Evolutionary conservation across 2,888 invertebrate species (phyloP).

Genomic region (Lypha dubia): DNA sequence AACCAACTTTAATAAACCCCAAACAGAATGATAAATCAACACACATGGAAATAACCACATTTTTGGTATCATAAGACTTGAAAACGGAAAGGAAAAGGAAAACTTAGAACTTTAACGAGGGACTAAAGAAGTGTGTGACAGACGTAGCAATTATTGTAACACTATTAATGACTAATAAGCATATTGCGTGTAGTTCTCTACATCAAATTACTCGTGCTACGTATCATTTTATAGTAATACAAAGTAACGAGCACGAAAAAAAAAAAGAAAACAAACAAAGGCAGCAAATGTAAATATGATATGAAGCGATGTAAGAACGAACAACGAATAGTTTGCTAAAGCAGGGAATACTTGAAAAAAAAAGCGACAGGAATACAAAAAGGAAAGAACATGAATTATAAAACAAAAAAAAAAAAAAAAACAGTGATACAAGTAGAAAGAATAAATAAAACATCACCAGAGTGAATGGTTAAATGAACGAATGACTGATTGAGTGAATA

Average conservation of each 20-base stretch:
- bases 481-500: constrained; percentile 33
- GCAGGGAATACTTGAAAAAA: constrained; percentile 4
- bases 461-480: constrained; percentile 33
- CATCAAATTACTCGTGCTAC: constrained; percentile 23
- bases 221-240: neutral
- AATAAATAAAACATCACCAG: constrained; percentile 8
- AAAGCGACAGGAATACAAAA: constrained; percentile 12
- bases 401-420: constrained; percentile 28
- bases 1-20: neutral
- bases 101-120: constrained; percentile 23
- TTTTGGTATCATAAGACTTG: neutral
- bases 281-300: neutral
- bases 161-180: constrained; percentile 80
- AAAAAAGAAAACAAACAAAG: neutral
- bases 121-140: constrained; percentile 58
- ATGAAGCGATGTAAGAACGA: constrained; percentile 1
- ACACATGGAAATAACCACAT: neutral
- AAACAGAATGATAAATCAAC: neutral
- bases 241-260: constrained; percentile 19
- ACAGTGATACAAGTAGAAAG: constrained; percentile 21
- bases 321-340: constrained; percentile 32
- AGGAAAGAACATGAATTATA: neutral
- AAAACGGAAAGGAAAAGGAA: neutral
- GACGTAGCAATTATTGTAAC: constrained; percentile 70
- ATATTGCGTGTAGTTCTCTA: constrained; percentile 77